A percentile compares a stretch with the other conserved stretches of the same genome.
Conservation (phyloP, 1,140 invertebrate species). For the Microvelia longipes region DNA sequence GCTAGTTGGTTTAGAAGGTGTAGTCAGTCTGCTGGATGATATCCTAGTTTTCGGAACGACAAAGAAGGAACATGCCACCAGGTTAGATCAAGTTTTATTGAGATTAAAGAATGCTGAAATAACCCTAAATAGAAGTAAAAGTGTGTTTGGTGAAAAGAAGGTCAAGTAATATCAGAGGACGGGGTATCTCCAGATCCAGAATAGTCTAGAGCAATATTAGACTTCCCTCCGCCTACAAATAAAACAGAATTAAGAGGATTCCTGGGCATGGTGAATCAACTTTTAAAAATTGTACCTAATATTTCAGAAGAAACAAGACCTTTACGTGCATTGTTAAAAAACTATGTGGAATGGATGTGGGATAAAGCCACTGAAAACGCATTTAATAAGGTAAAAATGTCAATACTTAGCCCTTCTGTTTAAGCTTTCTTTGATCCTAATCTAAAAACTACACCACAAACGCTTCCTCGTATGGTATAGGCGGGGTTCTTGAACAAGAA, state of each 20-base stretch:
- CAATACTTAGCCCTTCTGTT: background rate
- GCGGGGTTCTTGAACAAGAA: background rate
- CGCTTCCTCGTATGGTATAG: background rate
- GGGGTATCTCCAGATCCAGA: background rate
- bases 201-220: background rate
- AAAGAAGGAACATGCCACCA: background rate
- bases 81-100: background rate
- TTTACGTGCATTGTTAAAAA: background rate
- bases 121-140: background rate
- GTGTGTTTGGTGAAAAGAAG: background rate
- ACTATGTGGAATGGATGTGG: background rate
- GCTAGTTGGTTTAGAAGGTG: background rate
- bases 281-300: background rate
- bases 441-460: background rate
- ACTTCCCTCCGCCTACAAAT: background rate
- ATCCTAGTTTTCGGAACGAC: background rate
- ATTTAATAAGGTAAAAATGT: background rate
- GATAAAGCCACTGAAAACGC: background rate
- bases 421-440: background rate
- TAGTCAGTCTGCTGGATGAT: background rate
- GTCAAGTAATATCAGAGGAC: background rate
- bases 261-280: background rate
- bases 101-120: background rate
- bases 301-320: background rate
- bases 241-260: background rate